Evolutionary conservation across 2,113 vertebrate species (phyloP).

Genomic region (Clarias gariepinus): DNA sequence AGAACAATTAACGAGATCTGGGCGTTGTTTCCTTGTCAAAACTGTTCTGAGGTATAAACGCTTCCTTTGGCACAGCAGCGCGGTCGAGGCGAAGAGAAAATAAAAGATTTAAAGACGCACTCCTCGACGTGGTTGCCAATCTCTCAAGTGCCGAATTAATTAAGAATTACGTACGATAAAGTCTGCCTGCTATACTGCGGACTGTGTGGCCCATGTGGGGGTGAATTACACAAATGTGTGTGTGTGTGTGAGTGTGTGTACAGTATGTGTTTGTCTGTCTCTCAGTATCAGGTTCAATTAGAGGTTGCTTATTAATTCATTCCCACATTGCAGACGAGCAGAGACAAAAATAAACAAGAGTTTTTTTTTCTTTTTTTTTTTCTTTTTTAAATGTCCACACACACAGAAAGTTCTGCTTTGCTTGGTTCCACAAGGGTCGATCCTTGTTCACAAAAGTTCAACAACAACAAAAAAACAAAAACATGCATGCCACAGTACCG

Average conservation of each 20-base stretch:
- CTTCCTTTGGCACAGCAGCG: not conserved
- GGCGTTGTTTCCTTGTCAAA: slow-evolving; percentile 37
- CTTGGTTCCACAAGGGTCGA: slow-evolving; percentile 52
- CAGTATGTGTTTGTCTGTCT: not conserved
- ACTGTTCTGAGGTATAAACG: slow-evolving; percentile 37
- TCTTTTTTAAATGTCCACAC: slow-evolving; percentile 48
- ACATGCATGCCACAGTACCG: slow-evolving; percentile 61
- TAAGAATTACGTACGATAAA: slow-evolving; percentile 37
- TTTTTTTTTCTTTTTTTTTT: too few relatives aligned
- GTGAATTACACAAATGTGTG: too few relatives aligned
- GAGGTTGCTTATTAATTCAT: slow-evolving; percentile 47
- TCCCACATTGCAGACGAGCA: slow-evolving; percentile 48
- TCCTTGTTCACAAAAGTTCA: slow-evolving; percentile 51
- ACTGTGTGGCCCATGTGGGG: not conserved
- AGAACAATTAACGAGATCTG: slow-evolving; percentile 25
- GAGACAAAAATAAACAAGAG: slow-evolving; percentile 41
- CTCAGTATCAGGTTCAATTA: slow-evolving; percentile 40
- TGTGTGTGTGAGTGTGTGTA: not conserved
- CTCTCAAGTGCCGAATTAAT: slow-evolving; percentile 48
- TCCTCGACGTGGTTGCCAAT: slow-evolving; percentile 21
- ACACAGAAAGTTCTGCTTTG: slow-evolving; percentile 68
- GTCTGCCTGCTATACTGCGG: slow-evolving; percentile 10
- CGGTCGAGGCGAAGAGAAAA: slow-evolving; percentile 25
- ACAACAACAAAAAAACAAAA: slow-evolving; percentile 47
- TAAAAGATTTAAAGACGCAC: slow-evolving; percentile 19